Base-by-base conservation (phyloP, 2,888 invertebrate species). In the Nephrotoma flavescens region DNA sequence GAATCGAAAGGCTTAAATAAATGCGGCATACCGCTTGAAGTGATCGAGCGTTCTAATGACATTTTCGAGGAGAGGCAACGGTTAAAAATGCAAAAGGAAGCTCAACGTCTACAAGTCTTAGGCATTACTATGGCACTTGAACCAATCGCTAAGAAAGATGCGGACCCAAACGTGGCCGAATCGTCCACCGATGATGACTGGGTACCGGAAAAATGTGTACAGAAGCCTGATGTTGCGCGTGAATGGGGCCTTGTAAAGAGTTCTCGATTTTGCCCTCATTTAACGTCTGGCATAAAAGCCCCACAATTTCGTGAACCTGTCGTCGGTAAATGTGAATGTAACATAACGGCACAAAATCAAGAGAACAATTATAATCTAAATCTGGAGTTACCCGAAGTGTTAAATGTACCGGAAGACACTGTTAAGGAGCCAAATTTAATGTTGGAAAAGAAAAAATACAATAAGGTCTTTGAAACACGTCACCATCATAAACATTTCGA, bases 401-500 rank as follows among this genome's bases (percentile, higher is more conserved):
- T 41, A 5, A 15, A 83, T 6, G 12, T 87, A 5, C 87, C 87
- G 12, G 87, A 88, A 0, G 90, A 91, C 71, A 87, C 87, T 2
- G 86, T 88, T 0, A 87, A 89, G 2, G 88, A 88, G 41, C 89
- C 89, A 4, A 91, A 91, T 88, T 89, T 91, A 2, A 88, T 89
- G 0, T 84, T 88, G 0, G 87, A 89, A 12, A 89, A 90, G 71
- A 89, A 89, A 0, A 89, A 89, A 0, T 91, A 88, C 45, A 89
- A 89, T 5, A 88, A 89, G 0, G 87, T 89, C 3, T 90, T 91
- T 7, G 89, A 90, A 71, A 89, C 89, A 0, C 89, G 91, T 0
- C 91, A 91, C 87, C 91, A 91, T 88, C 91, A 91, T 87, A 90
- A 90, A 86, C 91, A 91, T 87, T 90, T 89, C 89, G 88, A 90